These are phyloP conservation scores for Hirtodrosophila duncani DNA, from an alignment of 2,888 invertebrate species.

Conservation along the genomic window DNA sequence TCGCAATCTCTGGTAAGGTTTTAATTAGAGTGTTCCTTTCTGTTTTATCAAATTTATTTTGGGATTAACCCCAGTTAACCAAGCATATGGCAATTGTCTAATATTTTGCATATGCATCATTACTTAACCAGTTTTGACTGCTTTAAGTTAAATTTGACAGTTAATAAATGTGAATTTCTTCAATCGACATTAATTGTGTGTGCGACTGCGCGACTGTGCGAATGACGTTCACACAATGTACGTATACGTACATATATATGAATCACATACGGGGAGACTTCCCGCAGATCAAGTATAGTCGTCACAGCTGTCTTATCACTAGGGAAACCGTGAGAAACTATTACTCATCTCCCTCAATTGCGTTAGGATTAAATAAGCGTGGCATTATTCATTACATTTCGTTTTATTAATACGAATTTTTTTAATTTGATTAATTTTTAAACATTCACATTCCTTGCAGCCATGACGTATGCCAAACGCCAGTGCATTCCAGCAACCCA, in stretches of 20 bases:
- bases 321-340: conserved; percentile 38
- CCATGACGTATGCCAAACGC: conserved; percentile 8
- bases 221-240: neutral
- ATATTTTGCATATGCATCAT: no score
- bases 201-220: no score
- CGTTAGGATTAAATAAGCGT: neutral
- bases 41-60: no score
- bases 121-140: no score
- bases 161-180: no score
- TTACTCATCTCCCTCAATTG: conserved; percentile 44
- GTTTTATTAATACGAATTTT: conserved; percentile 8
- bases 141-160: no score
- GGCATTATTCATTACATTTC: conserved; percentile 7
- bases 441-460: conserved; percentile 5
- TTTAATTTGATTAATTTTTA: conserved; percentile 8
- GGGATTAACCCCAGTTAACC: no score
- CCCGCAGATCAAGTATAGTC: conserved; percentile 6
- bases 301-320: conserved; percentile 28
- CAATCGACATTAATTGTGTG: no score
- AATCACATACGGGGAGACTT: conserved; percentile 27
- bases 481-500: conserved; percentile 7
- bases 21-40: no score
- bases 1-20: no score
- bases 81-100: no score
- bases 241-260: conserved; percentile 5